These are phyloP conservation scores for Chelon auratus DNA, from an alignment of 2,797 vertebrate species.

Conservation along the genomic window DNA sequence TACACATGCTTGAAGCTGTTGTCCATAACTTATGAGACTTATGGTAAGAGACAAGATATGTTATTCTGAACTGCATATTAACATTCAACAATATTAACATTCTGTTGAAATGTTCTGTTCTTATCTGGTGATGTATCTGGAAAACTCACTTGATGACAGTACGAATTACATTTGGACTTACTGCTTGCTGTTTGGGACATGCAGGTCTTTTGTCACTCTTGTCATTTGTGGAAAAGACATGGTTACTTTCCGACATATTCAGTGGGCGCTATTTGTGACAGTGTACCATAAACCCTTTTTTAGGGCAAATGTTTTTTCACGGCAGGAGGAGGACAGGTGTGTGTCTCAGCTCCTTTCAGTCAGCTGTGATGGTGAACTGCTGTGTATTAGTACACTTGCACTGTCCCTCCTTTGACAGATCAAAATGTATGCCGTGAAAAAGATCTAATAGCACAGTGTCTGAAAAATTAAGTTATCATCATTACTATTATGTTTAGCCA, in stretches of 20 bases:
- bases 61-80: slow-evolving; percentile 3
- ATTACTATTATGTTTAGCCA: too few species aligned
- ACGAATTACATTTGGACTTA: slow-evolving; percentile 47
- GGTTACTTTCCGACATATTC: slow-evolving; percentile 2
- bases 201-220: slow-evolving; percentile 21
- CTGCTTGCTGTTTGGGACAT: slow-evolving; percentile 37
- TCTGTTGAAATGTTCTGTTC: slow-evolving; percentile 22
- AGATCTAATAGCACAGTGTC: too few species aligned
- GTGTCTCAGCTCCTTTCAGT: too few species aligned
- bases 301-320: too few species aligned
- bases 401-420: too few species aligned
- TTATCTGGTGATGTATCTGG: slow-evolving; percentile 47
- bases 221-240: background rate
- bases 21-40: slow-evolving; percentile 1
- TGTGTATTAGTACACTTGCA: too few species aligned
- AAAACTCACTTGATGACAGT: slow-evolving; percentile 34
- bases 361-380: too few species aligned
- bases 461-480: too few species aligned
- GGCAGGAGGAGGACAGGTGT: too few species aligned
- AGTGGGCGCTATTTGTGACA: background rate
- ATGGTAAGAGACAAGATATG: background rate
- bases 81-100: background rate
- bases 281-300: background rate
- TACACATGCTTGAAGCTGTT: slow-evolving; percentile 17
- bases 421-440: too few species aligned